A percentile compares a stretch with the other conserved stretches of the same genome.
Conservation (phyloP, 2,113 vertebrate species). For the Periophthalmus modestus region DNA sequence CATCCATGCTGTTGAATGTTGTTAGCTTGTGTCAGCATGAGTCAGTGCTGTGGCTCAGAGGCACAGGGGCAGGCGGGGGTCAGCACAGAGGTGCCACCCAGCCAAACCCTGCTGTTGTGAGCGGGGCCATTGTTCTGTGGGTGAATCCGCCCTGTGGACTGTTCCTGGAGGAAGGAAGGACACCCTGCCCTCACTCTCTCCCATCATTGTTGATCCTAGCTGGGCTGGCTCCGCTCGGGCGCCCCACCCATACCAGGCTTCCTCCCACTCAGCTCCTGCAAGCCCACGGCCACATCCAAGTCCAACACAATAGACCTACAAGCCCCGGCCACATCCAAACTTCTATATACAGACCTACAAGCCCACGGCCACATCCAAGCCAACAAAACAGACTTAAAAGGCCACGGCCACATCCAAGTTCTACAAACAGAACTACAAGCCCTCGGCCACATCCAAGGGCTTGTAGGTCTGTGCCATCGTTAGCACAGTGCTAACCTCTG, state of each 20-base stretch:
- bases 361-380: too few relatives aligned
- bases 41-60: constrained; percentile 14
- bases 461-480: too few relatives aligned
- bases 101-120: constrained; percentile 58
- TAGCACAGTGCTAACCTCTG: too few relatives aligned
- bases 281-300: background rate
- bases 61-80: constrained; percentile 32
- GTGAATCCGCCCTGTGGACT: constrained; percentile 62
- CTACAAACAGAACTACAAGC: too few relatives aligned
- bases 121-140: constrained; percentile 62
- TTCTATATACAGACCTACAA: too few relatives aligned
- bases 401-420: too few relatives aligned
- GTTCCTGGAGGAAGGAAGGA: constrained; percentile 78
- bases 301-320: too few relatives aligned
- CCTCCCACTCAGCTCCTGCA: constrained; percentile 1
- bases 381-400: too few relatives aligned
- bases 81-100: constrained; percentile 58
- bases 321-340: too few relatives aligned
- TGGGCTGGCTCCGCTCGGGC: constrained; percentile 48
- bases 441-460: too few relatives aligned
- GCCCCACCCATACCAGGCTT: constrained; percentile 36
- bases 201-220: constrained; percentile 64
- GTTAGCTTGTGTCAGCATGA: background rate
- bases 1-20: background rate
- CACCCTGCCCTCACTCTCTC: constrained; percentile 72